Evolutionary conservation across 1,140 invertebrate genomes (phyloP).

Genomic region (Drosophila fuyamai): DNA sequence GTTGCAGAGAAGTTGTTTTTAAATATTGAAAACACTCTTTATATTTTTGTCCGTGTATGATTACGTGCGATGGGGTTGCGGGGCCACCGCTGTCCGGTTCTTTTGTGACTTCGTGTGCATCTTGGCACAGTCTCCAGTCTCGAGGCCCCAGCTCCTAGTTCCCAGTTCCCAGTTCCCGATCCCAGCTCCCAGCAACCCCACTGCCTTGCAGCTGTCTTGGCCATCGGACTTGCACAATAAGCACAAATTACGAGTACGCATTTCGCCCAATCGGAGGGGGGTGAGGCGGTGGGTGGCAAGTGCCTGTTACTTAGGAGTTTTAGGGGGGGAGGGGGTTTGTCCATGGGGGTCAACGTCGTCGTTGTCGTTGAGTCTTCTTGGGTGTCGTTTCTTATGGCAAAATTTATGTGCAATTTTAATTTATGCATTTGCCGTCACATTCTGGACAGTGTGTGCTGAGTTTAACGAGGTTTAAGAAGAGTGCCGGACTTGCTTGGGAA

Average conservation of each 20-base stretch:
- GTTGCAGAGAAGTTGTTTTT: background rate
- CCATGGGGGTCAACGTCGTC: conserved; percentile 58
- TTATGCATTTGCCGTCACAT: conserved; percentile 66
- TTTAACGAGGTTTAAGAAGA: conserved; percentile 49
- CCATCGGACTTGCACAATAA: conserved; percentile 68
- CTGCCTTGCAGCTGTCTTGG: conserved; percentile 15
- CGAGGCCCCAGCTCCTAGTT: background rate
- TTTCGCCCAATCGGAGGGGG: conserved; percentile 26
- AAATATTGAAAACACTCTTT: background rate
- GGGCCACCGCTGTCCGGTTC: conserved; percentile 61
- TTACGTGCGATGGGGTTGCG: conserved; percentile 10
- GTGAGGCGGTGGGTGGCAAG: background rate
- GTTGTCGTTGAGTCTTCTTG: conserved; percentile 40
- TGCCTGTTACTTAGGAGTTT: conserved; percentile 37
- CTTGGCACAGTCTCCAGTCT: conserved; percentile 50
- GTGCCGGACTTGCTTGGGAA: background rate
- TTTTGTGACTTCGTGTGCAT: conserved; percentile 67
- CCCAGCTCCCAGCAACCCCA: background rate
- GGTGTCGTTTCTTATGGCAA: conserved; percentile 67
- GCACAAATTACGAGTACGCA: conserved; percentile 77
- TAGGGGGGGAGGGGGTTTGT: conserved; percentile 29
- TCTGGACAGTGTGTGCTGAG: conserved; percentile 50
- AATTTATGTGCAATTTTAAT: conserved; percentile 78
- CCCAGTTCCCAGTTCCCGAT: background rate
- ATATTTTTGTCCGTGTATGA: conserved; percentile 3